These are phyloP conservation scores for Squalus acanthias DNA, from an alignment of 2,797 vertebrate genomes.

Conservation along the genomic window DNA sequence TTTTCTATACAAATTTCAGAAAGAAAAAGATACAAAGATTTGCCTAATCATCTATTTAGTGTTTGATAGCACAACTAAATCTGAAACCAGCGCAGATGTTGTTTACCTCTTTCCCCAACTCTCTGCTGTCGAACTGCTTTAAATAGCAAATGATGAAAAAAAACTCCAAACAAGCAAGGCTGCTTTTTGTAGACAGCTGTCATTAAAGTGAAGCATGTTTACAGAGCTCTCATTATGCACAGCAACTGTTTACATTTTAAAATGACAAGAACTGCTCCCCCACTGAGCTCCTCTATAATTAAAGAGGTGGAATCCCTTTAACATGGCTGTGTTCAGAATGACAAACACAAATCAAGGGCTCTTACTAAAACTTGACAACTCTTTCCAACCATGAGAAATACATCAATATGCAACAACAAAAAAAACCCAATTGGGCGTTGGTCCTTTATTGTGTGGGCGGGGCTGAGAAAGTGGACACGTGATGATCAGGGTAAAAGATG, in stretches of 20 bases:
- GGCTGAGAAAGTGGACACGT: background rate
- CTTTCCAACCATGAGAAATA: background rate
- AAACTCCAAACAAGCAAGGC: background rate
- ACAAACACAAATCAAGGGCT: background rate
- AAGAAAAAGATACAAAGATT: background rate
- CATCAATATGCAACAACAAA: background rate
- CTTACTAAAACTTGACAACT: background rate
- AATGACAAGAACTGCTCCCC: background rate
- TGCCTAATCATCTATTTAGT: background rate
- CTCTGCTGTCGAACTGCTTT: background rate
- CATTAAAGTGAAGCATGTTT: background rate
- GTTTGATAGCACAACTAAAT: background rate
- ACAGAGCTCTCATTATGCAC: background rate
- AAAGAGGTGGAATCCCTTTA: background rate
- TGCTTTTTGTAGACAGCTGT: background rate
- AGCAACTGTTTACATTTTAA: constrained; percentile 1
- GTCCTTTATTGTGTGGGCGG: background rate
- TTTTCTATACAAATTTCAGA: background rate
- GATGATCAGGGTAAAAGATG: background rate
- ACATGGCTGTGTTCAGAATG: background rate
- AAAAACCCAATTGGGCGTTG: background rate
- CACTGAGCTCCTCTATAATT: background rate
- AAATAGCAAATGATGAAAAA: constrained; percentile 16
- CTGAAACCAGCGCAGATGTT: background rate
- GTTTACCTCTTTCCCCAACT: background rate